Evolutionary conservation across 2,888 invertebrate genomes (phyloP), one percentile per base, ranked within the genome.

Genomic region (Hylaea fasciaria): DNA sequence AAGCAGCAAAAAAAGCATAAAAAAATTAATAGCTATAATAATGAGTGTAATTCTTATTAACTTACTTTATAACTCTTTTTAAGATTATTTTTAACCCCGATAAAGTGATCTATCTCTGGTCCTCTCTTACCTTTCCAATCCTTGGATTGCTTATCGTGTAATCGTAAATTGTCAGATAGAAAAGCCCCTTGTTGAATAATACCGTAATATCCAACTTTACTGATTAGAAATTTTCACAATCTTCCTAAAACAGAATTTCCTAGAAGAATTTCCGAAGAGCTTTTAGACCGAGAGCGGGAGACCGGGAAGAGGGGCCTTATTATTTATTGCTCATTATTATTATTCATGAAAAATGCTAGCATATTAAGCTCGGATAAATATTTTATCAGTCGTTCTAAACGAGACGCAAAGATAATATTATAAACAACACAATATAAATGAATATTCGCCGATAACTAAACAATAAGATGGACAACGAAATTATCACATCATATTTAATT

Each of bases 121-220:
- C 4, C n/a, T 40, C 14, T 7, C 9, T 44, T 10, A 5, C 4
- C 5, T 5, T 45, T 8, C 16, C 22, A 22, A 65, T 57, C 67
- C 71, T 68, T 61, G 68, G 71, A 77, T 81, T 78, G 83, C 82
- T 81, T 83, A 78, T 71, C 76, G 66, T 81, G 83, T 81, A 81
- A 81, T 77, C 81, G 77, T 84, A 83, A 83, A 81, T 77, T 80
- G 62, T 70, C 66, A 68, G 71, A 71, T 69, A 69, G 72, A 76
- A 77, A 76, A 76, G 75, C 70, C 68, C 71, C 68, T 55, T 71
- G 68, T 71, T 76, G 78, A 81, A 78, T 70, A 68, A 68, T 47
- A 63, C 12, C 41, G 32, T 47, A 39, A 64, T 63, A 55, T 58
- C 28, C 48, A 41, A 58, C 29, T 71, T 64, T 11, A 40, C 44